phyloP scores from a whole-genome alignment of 2,113 vertebrate genomes.

The Nycticebus coucang region DNA sequence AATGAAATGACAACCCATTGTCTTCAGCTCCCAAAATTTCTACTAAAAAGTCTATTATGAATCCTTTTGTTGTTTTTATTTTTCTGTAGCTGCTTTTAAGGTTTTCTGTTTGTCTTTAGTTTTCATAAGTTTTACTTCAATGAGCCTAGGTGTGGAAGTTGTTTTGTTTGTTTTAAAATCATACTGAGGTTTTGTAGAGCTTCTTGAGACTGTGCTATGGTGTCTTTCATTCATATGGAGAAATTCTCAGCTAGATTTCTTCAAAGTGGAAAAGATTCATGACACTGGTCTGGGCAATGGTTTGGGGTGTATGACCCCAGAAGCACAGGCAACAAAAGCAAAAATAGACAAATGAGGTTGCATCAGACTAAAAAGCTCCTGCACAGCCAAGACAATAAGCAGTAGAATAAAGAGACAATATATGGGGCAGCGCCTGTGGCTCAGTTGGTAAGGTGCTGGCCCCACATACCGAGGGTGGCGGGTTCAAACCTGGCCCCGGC shows the following conservation, averaged over 20 bases:
- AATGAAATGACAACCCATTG: not conserved
- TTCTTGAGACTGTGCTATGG: not conserved
- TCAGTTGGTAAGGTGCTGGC: no score
- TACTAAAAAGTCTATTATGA: not conserved
- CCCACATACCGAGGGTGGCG: no score
- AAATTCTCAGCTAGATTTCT: slow-evolving; percentile 14
- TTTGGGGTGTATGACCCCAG: no score
- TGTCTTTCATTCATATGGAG: not conserved
- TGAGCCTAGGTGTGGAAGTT: not conserved
- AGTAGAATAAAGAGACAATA: no score
- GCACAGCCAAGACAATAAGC: no score
- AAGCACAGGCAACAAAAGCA: no score
- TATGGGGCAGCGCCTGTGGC: no score
- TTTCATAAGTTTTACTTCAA: not conserved
- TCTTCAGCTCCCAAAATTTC: not conserved
- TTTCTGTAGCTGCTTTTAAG: not conserved
- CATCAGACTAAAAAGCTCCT: no score
- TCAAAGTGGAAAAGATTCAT: not conserved
- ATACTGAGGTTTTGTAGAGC: not conserved
- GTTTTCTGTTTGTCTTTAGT: not conserved
- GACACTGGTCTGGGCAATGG: no score
- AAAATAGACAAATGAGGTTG: no score
- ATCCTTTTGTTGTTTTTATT: not conserved
- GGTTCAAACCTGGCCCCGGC: no score
- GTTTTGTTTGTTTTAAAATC: not conserved